A percentile compares a stretch with the other conserved stretches of the same genome.
These are phyloP conservation scores for Diorhabda sublineata DNA, from an alignment of 1,140 invertebrate species.

Conservation along the genomic window DNA sequence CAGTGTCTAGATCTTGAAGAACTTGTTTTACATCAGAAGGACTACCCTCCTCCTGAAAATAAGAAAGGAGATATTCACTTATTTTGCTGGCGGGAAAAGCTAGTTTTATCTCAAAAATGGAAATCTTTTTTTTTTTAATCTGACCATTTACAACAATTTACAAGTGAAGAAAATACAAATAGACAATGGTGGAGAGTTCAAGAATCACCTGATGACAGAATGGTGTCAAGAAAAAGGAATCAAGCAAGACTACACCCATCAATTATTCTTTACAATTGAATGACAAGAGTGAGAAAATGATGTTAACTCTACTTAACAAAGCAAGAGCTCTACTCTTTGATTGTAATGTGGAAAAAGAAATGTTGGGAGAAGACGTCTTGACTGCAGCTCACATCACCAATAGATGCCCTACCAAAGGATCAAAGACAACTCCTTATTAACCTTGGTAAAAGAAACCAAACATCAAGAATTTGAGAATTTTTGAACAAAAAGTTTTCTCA, in stretches of 20 bases:
- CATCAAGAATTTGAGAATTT: not conserved
- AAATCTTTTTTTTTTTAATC: no score
- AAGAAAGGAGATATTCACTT: constrained; percentile 9
- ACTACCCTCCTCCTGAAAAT: constrained; percentile 57
- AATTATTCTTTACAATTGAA: no score
- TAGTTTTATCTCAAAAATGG: no score
- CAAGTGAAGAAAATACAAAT: no score
- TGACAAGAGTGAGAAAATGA: not conserved
- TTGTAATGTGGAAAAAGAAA: constrained; percentile 27
- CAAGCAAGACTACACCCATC: no score
- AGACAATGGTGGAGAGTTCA: no score
- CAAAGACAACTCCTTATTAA: not conserved
- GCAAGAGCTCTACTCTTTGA: constrained; percentile 42
- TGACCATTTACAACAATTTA: no score
- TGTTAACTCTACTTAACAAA: constrained; percentile 24
- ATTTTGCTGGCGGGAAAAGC: no score
- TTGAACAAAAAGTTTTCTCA: not conserved
- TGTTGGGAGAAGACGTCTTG: constrained; percentile 42
- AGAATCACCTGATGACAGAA: no score
- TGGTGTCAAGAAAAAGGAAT: no score
- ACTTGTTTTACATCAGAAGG: constrained; percentile 54
- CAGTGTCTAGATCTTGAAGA: constrained; percentile 75
- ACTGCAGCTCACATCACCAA: constrained; percentile 44
- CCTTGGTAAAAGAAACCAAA: not conserved
- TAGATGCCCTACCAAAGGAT: constrained; percentile 27